Percentiles rank a stretch among this genome's conserved stretches.
These are phyloP conservation scores for Eurystomus gularis DNA, from an alignment of 2,113 vertebrate species.

Conservation along the genomic window DNA sequence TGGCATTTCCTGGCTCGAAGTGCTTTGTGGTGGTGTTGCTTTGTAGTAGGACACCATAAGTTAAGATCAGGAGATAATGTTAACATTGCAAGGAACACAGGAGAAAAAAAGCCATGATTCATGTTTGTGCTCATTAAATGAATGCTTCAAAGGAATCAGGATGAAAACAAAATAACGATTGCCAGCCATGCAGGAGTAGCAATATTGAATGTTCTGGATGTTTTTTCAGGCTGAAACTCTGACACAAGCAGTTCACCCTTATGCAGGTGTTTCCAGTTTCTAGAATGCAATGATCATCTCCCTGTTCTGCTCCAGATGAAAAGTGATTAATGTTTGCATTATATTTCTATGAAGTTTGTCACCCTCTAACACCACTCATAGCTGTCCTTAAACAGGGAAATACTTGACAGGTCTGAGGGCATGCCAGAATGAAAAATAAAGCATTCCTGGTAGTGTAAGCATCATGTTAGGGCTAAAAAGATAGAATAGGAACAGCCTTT, in stretches of 20 bases:
- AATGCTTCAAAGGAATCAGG: not conserved
- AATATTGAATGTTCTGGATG: not conserved
- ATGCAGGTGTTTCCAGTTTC: not conserved
- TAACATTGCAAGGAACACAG: not conserved
- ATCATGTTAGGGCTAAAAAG: not conserved
- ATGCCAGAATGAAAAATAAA: not conserved
- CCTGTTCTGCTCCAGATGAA: not conserved
- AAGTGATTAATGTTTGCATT: not conserved
- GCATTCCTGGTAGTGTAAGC: not conserved
- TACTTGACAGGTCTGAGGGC: not conserved
- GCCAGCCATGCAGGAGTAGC: not conserved
- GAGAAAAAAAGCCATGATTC: not conserved
- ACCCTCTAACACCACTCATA: not conserved
- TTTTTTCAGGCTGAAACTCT: not conserved
- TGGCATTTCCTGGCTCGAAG: not conserved
- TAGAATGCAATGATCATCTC: not conserved
- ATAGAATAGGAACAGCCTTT: not conserved
- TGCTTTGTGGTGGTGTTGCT: not conserved
- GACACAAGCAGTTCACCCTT: not conserved
- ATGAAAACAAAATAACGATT: not conserved
- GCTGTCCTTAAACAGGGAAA: not conserved
- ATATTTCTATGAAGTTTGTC: not conserved
- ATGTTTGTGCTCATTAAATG: not conserved
- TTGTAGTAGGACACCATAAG: not conserved
- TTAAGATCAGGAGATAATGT: not conserved